Conservation (phyloP, 2,113 vertebrate species). For the Eulemur macaco region DNA sequence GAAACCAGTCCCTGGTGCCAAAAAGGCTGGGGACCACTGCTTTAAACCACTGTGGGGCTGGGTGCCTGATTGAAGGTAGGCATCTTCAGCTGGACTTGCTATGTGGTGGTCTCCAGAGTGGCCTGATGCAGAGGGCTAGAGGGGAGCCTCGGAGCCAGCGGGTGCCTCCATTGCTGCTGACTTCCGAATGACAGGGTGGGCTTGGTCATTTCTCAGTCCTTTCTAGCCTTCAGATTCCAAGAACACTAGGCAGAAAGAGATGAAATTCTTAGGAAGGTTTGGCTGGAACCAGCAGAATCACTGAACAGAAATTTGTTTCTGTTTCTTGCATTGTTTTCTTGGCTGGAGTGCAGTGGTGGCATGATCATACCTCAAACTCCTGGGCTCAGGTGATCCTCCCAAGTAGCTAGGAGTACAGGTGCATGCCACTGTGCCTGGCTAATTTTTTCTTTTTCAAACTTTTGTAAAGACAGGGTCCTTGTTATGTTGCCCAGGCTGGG, state of each 20-base stretch:
- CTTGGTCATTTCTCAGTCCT: background rate
- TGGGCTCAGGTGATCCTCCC: too few relatives aligned
- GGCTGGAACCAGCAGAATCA: background rate
- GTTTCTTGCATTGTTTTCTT: slow-evolving; percentile 41
- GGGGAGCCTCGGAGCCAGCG: background rate
- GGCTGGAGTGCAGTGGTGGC: too few relatives aligned
- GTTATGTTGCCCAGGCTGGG: too few relatives aligned
- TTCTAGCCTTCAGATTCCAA: background rate
- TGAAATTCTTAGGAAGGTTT: background rate
- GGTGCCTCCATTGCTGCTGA: background rate
- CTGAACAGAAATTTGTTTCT: background rate
- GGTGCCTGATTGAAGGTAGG: rapidly evolving
- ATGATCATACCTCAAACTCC: too few relatives aligned
- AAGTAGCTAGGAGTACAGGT: too few relatives aligned
- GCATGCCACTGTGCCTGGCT: too few relatives aligned
- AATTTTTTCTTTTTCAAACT: too few relatives aligned
- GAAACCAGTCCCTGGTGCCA: too few relatives aligned
- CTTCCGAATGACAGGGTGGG: background rate
- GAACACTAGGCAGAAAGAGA: background rate
- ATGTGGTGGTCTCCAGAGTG: rapidly evolving
- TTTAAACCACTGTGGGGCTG: rapidly evolving
- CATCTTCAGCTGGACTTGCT: background rate
- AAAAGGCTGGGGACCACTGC: too few relatives aligned
- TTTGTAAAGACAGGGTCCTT: too few relatives aligned
- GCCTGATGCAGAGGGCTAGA: background rate